Base-by-base conservation (phyloP, 2,113 vertebrate genomes). In the Synchiropus splendidus region DNA sequence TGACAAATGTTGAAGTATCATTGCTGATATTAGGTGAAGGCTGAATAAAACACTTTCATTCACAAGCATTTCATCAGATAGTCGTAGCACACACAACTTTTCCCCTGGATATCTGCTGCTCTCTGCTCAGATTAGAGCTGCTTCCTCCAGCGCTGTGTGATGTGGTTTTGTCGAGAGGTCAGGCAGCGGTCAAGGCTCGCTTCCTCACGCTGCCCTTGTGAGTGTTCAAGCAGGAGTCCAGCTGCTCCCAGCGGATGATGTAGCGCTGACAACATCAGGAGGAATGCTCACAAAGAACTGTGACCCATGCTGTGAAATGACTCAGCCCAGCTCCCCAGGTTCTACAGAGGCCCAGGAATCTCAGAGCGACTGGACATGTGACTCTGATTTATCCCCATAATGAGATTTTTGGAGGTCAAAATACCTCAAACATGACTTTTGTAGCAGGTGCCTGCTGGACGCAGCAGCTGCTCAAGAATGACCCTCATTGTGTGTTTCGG, bases 361-460 rank as follows among this genome's bases (percentile, higher is more conserved):
- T 66, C 68, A 6, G 12, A 16, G 53, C 67, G 40, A 11, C 41
- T 2, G 16, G 40, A 46, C 61, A 61, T 65, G 59, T 56, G 72
- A 67, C 54, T 38, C 47, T 36, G 49, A 57, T 58, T 36, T 35
- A 50, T 59, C 38, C 52, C 45, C 15, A 45, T 53, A 45, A 30
- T 48, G 17, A 6, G 10, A 40, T 12, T 11, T 11, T 12, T 6
- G 21, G 45, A 62, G 65, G 64, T 59, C 63, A 51, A 39, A 55
- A 62, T 67, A 54, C 52, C 62, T 62, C 42, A 13, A 48, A 63
- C 61, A 69, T 69, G 70, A 58, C 39, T 64, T 54, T 45, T 32
- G 36, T 14, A 66, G 56, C 69, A 62, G 59, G 70, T 66, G 64
- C 44, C 43, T 52, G 49, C 31, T 47, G 49, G 34, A 49, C 39